Evolutionary conservation across 2,888 invertebrate species (phyloP).

Genomic region (Cheilosia impressa): DNA sequence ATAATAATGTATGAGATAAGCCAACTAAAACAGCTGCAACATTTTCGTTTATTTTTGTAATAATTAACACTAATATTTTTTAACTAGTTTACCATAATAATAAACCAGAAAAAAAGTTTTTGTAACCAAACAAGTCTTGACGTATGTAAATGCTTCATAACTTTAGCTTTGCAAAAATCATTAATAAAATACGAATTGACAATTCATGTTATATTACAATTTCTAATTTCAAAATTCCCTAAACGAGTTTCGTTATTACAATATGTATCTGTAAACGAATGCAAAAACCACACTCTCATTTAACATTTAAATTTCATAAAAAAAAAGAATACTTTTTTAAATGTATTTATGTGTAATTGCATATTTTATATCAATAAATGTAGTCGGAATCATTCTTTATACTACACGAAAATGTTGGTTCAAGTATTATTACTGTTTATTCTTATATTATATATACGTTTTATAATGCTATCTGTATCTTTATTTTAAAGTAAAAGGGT

Average conservation of each 20-base stretch:
- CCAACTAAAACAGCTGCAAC: slow-evolving; percentile 74
- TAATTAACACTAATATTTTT: slow-evolving; percentile 62
- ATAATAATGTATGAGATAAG: slow-evolving; percentile 75
- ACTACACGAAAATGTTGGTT: slow-evolving; percentile 61
- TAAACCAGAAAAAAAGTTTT: slow-evolving; percentile 55
- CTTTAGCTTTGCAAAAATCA: slow-evolving; percentile 71
- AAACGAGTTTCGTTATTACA: slow-evolving; percentile 82
- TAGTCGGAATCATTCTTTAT: slow-evolving; percentile 62
- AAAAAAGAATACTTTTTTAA: slow-evolving; percentile 55
- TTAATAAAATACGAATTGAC: slow-evolving; percentile 75
- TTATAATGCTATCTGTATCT: slow-evolving; percentile 36
- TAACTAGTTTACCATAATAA: slow-evolving; percentile 44
- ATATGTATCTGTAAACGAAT: slow-evolving; percentile 76
- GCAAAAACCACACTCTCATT: slow-evolving; percentile 74
- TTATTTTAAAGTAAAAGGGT: slow-evolving; percentile 47
- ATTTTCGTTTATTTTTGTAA: slow-evolving; percentile 51
- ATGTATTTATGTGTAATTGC: slow-evolving; percentile 40
- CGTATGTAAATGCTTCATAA: slow-evolving; percentile 65
- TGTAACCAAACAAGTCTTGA: slow-evolving; percentile 68
- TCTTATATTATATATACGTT: slow-evolving; percentile 20
- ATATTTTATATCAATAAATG: slow-evolving; percentile 63
- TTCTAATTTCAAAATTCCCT: slow-evolving; percentile 81
- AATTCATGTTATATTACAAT: slow-evolving; percentile 73
- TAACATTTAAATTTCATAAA: slow-evolving; percentile 69
- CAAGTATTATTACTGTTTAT: slow-evolving; percentile 32